Evolutionary conservation across 2,113 vertebrate species (phyloP).

Genomic region (Gasterosteus nipponicus): DNA sequence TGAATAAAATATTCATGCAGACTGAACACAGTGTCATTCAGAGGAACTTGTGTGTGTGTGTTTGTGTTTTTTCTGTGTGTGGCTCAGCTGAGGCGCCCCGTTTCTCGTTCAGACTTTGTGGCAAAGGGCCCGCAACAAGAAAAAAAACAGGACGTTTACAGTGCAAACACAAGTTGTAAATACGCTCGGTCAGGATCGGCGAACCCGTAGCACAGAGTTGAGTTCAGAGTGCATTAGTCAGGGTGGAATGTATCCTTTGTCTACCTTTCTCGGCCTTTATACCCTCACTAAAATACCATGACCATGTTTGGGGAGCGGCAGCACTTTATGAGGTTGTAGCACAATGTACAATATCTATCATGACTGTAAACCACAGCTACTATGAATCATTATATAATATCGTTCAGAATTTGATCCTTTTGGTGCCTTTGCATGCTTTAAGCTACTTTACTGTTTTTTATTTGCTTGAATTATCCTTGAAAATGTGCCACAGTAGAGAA

Average conservation of each 20-base stretch:
- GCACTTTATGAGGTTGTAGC: conserved; percentile 6
- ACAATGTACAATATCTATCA: not conserved
- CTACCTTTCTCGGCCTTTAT: not conserved
- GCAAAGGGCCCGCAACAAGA: conserved; percentile 34
- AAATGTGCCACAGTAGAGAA: conserved; percentile 28
- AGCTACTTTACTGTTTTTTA: conserved; percentile 6
- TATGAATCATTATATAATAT: conserved; percentile 6
- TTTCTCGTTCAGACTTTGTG: conserved; percentile 33
- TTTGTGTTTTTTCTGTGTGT: conserved; percentile 8
- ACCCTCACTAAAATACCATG: conserved; percentile 5
- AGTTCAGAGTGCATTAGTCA: not conserved
- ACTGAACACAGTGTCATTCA: conserved; percentile 2
- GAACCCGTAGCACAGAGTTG: not conserved
- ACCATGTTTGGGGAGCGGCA: not conserved
- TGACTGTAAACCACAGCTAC: not conserved
- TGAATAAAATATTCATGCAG: conserved; percentile 10
- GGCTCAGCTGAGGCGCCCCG: conserved; percentile 28
- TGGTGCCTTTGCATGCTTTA: conserved; percentile 27
- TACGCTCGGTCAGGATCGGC: not conserved
- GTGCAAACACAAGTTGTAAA: conserved; percentile 1
- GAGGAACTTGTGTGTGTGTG: not conserved
- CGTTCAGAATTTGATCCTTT: conserved; percentile 16
- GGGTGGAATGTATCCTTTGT: not conserved
- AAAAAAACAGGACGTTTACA: not conserved
- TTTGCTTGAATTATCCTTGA: not conserved